Base-by-base conservation (phyloP, 2,888 invertebrate species). In the Andricus quercusramuli region DNA sequence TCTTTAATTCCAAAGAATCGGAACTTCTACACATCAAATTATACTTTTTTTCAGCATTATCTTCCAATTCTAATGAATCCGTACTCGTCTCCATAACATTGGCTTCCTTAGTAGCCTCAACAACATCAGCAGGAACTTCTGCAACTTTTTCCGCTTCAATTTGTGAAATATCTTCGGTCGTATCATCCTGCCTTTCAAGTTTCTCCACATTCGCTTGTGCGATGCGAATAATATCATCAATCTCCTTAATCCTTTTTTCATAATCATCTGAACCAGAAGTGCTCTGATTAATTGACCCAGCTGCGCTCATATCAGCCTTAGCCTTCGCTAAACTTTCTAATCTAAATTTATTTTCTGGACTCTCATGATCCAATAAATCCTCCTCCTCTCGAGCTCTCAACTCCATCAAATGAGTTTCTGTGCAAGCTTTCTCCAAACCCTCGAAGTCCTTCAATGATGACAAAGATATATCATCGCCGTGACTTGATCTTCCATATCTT, bases 401-500 rank as follows among this genome's bases (percentile, higher is more conserved):
- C 93, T 98, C 98, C 78, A 97, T 96, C 87, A 95, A 95, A 84
- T 97, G 96, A 0, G 96, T 97, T 91, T 97, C 97, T 68, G 96
- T 94, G 88, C 98, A 97, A 32, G 98, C 98, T 83, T 95, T 96
- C 93, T 99, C 98, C 2, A 98, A 93, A 0, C 97, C 97, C 94
- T 99, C 98, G 91, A 98, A 98, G 91, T 99, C 98, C 91, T 97
- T 97, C 32, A 98, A 93, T 65, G 98, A 98, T 11, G 96, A 97
- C 44, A 97, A 93, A 3, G 98, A 98, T 67, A 97, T 94, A 90
- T 98, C 98, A 91, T 98, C 98, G 1, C 96, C 96, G 92, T 96
- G 96, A 3, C 95, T 95, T 89, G 96, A 96, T 88, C 95, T 95
- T 80, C 95, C 92, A 86, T 96, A 96, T 78, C 96, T 94, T 78